phyloP scores from a whole-genome alignment of 2,888 invertebrate species.

The Hyalella azteca region DNA sequence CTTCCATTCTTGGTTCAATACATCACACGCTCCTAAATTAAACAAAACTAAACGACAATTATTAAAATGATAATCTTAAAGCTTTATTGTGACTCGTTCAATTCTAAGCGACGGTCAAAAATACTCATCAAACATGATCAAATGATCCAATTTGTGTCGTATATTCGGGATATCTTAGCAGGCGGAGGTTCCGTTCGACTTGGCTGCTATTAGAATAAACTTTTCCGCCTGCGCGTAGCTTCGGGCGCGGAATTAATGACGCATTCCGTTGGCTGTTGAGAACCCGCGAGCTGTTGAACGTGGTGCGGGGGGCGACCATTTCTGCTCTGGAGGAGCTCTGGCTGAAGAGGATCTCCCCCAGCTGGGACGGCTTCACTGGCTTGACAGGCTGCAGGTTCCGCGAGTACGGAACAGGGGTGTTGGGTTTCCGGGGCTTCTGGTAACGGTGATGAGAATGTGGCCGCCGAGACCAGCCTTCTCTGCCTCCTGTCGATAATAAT shows the following conservation, averaged over 20 bases:
- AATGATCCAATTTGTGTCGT: conserved; percentile 10
- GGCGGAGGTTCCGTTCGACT: neutral
- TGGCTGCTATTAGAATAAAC: neutral
- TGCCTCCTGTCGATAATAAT: neutral
- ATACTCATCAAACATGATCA: neutral
- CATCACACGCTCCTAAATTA: no score
- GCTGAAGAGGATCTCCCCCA: conserved; percentile 2
- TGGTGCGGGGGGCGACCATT: neutral
- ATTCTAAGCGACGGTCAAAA: neutral
- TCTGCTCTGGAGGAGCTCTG: neutral
- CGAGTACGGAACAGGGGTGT: neutral
- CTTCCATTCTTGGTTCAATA: no score
- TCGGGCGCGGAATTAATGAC: neutral
- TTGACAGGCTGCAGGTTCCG: neutral
- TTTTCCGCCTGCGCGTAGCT: neutral
- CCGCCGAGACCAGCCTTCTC: neutral
- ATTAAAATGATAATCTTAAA: neutral
- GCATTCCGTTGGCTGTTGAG: neutral
- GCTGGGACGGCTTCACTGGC: neutral
- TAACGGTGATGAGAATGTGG: neutral
- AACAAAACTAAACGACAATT: no score
- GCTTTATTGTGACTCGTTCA: neutral
- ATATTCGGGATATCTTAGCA: conserved; percentile 9
- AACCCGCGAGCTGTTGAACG: neutral
- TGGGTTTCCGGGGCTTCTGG: neutral